Percentiles rank a stretch among this genome's conserved stretches.
phyloP scores from a whole-genome alignment of 2,113 vertebrate species.

The Myrmecobius fasciatus region DNA sequence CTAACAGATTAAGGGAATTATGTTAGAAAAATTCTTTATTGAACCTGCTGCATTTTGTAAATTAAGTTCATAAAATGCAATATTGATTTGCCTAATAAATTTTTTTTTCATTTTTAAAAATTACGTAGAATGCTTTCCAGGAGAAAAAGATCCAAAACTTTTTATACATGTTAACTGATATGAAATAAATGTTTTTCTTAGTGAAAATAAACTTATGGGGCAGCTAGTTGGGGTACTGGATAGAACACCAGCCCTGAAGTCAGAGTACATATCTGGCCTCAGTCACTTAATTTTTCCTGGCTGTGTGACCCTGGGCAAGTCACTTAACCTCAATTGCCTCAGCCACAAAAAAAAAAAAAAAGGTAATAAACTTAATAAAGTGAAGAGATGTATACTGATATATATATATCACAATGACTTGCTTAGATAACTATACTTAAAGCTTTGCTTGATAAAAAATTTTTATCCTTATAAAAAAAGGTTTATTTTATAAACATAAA shows the following conservation, averaged over 20 bases:
- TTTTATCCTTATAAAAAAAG: constrained; percentile 35
- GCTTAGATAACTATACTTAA: not conserved
- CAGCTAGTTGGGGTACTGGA: too few species aligned
- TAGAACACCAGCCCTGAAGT: too few species aligned
- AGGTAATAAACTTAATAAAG: not conserved
- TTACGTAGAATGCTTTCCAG: not conserved
- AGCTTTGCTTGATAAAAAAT: constrained; percentile 15
- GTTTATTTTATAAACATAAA: constrained; percentile 39
- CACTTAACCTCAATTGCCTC: too few species aligned
- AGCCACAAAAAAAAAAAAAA: too few species aligned
- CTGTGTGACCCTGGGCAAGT: too few species aligned
- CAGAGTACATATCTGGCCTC: too few species aligned
- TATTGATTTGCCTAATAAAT: not conserved
- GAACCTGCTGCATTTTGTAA: not conserved
- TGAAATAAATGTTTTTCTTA: constrained; percentile 3
- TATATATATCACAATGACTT: not conserved
- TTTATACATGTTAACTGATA: not conserved
- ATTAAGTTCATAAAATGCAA: not conserved
- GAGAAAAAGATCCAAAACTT: not conserved
- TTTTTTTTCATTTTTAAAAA: not conserved
- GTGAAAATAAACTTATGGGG: constrained; percentile 2
- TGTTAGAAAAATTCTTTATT: not conserved
- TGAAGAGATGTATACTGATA: constrained; percentile 7
- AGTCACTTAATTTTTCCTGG: too few species aligned
- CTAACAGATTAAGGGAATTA: not conserved